Conservation (phyloP, 1,140 invertebrate genomes). For the Manduca sexta region DNA sequence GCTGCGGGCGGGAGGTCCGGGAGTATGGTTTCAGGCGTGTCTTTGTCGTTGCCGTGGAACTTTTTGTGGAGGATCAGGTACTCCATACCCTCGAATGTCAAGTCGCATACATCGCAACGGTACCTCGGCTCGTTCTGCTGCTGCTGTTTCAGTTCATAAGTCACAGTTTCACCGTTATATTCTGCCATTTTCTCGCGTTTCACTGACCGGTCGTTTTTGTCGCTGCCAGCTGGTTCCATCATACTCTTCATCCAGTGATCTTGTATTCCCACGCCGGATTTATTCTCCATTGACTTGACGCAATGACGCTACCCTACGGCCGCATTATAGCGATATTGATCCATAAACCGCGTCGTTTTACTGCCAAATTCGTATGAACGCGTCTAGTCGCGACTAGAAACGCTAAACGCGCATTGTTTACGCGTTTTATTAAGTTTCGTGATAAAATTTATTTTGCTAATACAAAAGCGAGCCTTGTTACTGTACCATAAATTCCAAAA, state of each 20-base stretch:
- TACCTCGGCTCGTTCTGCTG: slow-evolving; percentile 42
- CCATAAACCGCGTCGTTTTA: slow-evolving; percentile 27
- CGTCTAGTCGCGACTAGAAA: slow-evolving; percentile 22
- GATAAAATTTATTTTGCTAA: slow-evolving; percentile 48
- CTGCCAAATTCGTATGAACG: slow-evolving; percentile 33
- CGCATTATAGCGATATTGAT: slow-evolving; percentile 60
- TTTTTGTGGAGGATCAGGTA: slow-evolving; percentile 62
- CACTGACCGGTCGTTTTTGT: slow-evolving; percentile 56
- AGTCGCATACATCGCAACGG: slow-evolving; percentile 57
- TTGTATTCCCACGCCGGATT: slow-evolving; percentile 54
- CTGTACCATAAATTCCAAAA: slow-evolving; percentile 71
- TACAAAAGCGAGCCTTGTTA: slow-evolving; percentile 71
- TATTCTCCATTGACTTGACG: slow-evolving; percentile 47
- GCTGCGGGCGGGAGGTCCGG: slow-evolving; percentile 30
- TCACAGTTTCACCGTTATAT: slow-evolving; percentile 49
- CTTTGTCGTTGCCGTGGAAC: slow-evolving; percentile 62
- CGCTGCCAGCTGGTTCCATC: slow-evolving; percentile 61
- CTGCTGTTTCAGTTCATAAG: slow-evolving; percentile 42
- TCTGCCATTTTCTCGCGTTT: slow-evolving; percentile 66
- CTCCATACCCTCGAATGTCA: slow-evolving; percentile 62
- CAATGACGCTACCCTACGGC: slow-evolving; percentile 40
- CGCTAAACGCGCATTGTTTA: slow-evolving; percentile 61
- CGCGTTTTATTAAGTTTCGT: slow-evolving; percentile 33
- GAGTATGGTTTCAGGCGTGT: slow-evolving; percentile 23
- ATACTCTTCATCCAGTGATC: slow-evolving; percentile 69